Conservation (phyloP, 2,113 vertebrate species). For the Haemorhous mexicanus region DNA sequence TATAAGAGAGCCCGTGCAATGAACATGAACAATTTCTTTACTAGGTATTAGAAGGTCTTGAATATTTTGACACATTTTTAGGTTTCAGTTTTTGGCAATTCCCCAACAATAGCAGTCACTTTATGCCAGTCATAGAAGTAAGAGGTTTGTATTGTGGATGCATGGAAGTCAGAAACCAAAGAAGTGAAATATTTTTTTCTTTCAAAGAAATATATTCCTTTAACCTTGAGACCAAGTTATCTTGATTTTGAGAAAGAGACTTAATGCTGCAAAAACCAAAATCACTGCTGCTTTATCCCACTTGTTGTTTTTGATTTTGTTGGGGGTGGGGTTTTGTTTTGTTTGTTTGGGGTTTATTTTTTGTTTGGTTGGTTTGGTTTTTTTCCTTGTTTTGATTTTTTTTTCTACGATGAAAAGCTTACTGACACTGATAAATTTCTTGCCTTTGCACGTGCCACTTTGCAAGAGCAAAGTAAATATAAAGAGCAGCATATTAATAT, state of each 20-base stretch:
- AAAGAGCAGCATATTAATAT: neutral
- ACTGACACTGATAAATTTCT: neutral
- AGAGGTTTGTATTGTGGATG: neutral
- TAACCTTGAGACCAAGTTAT: neutral
- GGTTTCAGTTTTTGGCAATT: neutral
- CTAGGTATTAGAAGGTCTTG: neutral
- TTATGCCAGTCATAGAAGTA: neutral
- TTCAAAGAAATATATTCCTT: neutral
- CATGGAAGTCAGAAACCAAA: neutral
- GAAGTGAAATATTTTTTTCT: neutral
- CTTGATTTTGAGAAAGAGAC: neutral
- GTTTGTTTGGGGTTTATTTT: neutral
- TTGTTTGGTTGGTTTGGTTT: neutral
- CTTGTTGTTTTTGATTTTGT: neutral
- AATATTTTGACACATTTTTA: neutral
- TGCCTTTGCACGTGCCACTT: neutral
- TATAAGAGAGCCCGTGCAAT: neutral
- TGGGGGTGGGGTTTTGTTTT: fast-evolving
- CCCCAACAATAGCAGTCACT: neutral
- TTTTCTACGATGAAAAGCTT: neutral
- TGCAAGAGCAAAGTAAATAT: neutral
- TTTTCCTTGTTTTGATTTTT: fast-evolving
- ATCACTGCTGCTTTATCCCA: neutral
- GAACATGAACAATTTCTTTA: neutral
- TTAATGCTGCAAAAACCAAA: neutral